Conservation (phyloP, 2,888 invertebrate species). For the Pyralis farinalis region DNA sequence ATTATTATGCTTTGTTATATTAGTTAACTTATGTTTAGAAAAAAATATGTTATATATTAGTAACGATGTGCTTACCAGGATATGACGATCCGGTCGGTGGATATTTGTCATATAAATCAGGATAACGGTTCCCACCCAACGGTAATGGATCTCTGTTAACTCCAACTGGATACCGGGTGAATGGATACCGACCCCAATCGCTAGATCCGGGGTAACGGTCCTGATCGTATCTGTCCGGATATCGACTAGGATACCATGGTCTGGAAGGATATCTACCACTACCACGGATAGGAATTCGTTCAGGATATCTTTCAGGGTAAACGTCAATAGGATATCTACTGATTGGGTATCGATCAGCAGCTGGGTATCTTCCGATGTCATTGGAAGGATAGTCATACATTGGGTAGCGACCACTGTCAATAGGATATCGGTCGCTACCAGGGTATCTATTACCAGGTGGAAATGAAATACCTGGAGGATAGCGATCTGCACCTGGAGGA, state of each 20-base stretch:
- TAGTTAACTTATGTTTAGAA: too few relatives aligned
- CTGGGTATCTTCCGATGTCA: conserved; percentile 49
- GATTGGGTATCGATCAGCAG: conserved; percentile 58
- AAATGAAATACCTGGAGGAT: conserved; percentile 75
- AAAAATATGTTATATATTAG: conserved; percentile 2
- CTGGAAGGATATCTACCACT: conserved; percentile 54
- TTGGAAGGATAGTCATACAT: conserved; percentile 44
- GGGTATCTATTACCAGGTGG: conserved; percentile 66
- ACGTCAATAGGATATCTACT: conserved; percentile 61
- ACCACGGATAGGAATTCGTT: conserved; percentile 55
- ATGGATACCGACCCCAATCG: conserved; percentile 71
- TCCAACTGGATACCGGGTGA: conserved; percentile 66
- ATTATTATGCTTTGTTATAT: too few relatives aligned
- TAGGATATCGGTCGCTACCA: conserved; percentile 60
- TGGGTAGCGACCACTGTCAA: conserved; percentile 50
- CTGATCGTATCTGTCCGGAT: conserved; percentile 75
- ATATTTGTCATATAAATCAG: conserved; percentile 78
- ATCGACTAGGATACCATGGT: conserved; percentile 52
- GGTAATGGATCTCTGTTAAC: conserved; percentile 75
- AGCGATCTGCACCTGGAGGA: conserved; percentile 74
- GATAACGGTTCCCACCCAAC: conserved; percentile 71
- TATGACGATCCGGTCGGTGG: conserved; percentile 79
- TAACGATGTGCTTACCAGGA: conserved; percentile 60
- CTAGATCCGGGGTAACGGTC: conserved; percentile 58
- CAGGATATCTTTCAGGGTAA: conserved; percentile 59